Conservation (phyloP, 2,113 vertebrate genomes). For the Potamarius usumacintae region DNA sequence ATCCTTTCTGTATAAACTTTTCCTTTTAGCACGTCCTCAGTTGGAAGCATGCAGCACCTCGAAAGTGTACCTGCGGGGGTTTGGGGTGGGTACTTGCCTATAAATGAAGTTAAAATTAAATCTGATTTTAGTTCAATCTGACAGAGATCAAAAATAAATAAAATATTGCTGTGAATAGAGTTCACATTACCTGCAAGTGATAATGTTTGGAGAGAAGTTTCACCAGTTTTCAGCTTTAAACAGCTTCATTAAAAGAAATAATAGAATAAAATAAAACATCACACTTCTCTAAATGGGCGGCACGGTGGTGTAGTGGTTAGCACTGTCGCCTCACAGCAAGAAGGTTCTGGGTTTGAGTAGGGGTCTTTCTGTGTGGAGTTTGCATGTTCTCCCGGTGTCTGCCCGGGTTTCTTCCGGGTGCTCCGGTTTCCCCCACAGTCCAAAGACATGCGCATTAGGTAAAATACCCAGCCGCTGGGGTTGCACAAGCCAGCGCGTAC, state of each 20-base stretch:
- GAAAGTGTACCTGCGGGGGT: background rate
- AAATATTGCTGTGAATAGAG: background rate
- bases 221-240: background rate
- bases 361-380: too few species aligned
- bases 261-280: background rate
- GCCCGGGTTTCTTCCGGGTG: too few species aligned
- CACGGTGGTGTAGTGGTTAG: too few species aligned
- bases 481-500: too few species aligned
- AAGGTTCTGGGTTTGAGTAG: too few species aligned
- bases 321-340: too few species aligned
- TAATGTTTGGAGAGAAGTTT: background rate
- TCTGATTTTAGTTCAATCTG: background rate
- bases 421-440: too few species aligned
- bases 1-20: background rate
- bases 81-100: background rate
- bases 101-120: slow-evolving; percentile 8
- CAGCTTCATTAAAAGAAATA: background rate
- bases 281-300: background rate
- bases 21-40: background rate
- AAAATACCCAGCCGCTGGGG: too few species aligned
- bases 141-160: background rate
- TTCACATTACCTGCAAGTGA: background rate
- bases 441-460: too few species aligned
- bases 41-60: background rate
- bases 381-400: too few species aligned